Evolutionary conservation across 92 coral and sea anemone species (phyloP).

Genomic region (Epizoanthus illoricatus): DNA sequence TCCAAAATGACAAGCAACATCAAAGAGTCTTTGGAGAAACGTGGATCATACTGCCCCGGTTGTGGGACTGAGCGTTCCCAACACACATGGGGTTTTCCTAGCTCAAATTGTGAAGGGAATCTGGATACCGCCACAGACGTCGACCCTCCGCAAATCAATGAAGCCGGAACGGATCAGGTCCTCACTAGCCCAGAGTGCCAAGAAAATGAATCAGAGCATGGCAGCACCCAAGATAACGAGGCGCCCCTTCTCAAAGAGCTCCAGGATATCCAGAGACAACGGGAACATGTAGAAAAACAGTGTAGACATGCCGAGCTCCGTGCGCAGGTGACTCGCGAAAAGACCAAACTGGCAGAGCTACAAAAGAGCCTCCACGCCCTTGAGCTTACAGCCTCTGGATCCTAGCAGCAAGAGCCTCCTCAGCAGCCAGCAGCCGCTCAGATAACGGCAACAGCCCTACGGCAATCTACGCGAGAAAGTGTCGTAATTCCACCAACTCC

Average conservation of each 20-base stretch:
- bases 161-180: neutral
- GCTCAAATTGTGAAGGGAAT: neutral
- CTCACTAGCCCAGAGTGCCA: too few relatives aligned
- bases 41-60: neutral
- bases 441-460: slow-evolving; percentile 4
- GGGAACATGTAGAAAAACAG: neutral
- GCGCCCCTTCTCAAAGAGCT: neutral
- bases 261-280: neutral
- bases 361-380: slow-evolving; percentile 1
- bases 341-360: neutral
- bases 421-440: neutral
- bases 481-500: neutral
- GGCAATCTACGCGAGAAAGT: slow-evolving; percentile 4
- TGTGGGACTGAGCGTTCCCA: neutral
- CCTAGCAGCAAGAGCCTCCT: neutral
- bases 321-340: neutral
- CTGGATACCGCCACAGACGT: neutral
- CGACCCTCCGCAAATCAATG: neutral
- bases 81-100: neutral
- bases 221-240: neutral
- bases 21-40: neutral
- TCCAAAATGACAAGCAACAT: neutral
- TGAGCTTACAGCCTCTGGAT: neutral
- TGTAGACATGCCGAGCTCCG: neutral
- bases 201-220: too few relatives aligned